Base-by-base conservation (phyloP, 2,113 vertebrate genomes). In the Tychaedon coryphoeus region DNA sequence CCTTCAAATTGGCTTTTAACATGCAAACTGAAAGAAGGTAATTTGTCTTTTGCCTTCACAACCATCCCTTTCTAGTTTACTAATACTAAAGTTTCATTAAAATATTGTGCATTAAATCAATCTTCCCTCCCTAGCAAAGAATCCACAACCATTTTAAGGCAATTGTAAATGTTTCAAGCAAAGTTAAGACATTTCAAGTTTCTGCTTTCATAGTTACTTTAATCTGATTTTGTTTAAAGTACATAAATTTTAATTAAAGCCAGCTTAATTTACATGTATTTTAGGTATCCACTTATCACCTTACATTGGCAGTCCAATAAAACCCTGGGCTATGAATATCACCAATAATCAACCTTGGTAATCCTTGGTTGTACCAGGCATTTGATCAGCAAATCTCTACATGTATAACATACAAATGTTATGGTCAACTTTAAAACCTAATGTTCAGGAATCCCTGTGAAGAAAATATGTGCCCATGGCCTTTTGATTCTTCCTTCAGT, bases 1-100 rank as follows among this genome's bases (percentile, higher is more conserved):
- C 20, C 50, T 77, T 94, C 84, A 94, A 95, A 94, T 31, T 90
- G 33, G 31, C 48, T 84, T 86, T 95, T 81, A 95, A 74, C 4
- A 3, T 81, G 78, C 60, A 96, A 92, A 69, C 20, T 23, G 38
- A 90, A 74, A 74, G n/a, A 71, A 88, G 18, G 42, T 64, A 80
- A 86, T 92, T 93, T 83, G 66, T 78, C 51, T 86, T 94, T 85
- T 81, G 48, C 58, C 17, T 92, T 82, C 81, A 70, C 51, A 89
- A 25, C 23, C 45, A 61, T 80, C 13, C 28, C 14, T 74, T 91
- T 88, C 64, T 48, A 66, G 36, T 93, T 91, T 88, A 69, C 58
- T 56, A 50, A 51, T 33, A 48, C 9, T 40, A 51, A 67, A 11
- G 18, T 81, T 87, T 86, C 61, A 40, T 72, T 81, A 81, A 88